These are phyloP conservation scores for Drosophila ambigua DNA, from an alignment of 1,140 invertebrate species.

Conservation along the genomic window DNA sequence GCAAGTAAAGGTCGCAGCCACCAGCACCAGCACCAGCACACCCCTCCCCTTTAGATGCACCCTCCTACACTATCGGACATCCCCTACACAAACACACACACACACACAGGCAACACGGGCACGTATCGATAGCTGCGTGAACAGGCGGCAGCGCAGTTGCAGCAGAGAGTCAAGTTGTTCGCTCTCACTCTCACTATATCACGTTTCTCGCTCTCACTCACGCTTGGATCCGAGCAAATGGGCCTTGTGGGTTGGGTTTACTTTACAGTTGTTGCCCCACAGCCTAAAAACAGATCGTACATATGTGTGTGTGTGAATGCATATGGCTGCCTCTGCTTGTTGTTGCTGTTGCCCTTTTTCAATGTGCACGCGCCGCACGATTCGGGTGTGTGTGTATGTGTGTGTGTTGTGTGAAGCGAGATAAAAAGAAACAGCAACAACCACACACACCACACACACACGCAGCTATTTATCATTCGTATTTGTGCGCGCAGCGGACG, in stretches of 20 bases:
- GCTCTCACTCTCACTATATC: constrained; percentile 28
- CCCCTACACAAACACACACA: background rate
- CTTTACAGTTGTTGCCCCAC: constrained; percentile 49
- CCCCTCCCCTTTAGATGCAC: background rate
- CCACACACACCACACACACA: constrained; percentile 13
- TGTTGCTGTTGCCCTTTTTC: constrained; percentile 27
- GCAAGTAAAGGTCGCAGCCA: constrained; percentile 70
- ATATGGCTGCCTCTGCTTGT: constrained; percentile 31
- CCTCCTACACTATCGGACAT: background rate
- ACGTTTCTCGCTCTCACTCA: constrained; percentile 20
- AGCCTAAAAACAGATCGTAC: constrained; percentile 74
- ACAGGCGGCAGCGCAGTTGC: constrained; percentile 33
- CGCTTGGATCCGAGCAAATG: background rate
- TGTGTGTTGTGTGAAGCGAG: constrained; percentile 7
- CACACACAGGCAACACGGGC: background rate
- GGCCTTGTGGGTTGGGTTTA: constrained; percentile 70
- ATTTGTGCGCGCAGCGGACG: constrained; percentile 7
- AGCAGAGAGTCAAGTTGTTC: constrained; percentile 58
- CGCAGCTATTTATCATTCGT: constrained; percentile 14
- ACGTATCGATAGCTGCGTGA: constrained; percentile 26
- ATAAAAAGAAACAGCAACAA: constrained; percentile 10
- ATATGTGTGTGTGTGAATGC: constrained; percentile 35
- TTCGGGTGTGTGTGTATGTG: constrained; percentile 44
- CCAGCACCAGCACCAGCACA: constrained; percentile 31
- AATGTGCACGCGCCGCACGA: constrained; percentile 9